Evolutionary conservation across 2,888 invertebrate genomes (phyloP).

Genomic region (Bibio marci): DNA sequence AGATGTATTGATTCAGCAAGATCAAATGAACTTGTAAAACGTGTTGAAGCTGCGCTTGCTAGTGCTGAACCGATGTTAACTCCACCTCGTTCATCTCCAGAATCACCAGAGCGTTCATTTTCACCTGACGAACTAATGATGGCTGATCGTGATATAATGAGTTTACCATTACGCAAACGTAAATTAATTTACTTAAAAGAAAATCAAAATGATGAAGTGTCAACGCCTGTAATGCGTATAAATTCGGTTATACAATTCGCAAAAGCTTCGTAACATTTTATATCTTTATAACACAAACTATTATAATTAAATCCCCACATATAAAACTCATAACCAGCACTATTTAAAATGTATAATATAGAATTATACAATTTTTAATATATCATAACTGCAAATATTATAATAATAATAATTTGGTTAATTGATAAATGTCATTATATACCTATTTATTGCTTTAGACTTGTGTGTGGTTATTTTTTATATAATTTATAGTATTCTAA

Average conservation of each 20-base stretch:
- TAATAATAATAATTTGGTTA: background rate
- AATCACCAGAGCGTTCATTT: constrained; percentile 30
- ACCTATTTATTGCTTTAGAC: background rate
- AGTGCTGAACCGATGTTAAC: constrained; percentile 34
- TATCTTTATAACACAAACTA: too few species aligned
- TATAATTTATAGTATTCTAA: too few species aligned
- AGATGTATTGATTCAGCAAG: constrained; percentile 30
- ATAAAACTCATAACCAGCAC: background rate
- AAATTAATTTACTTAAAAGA: constrained; percentile 59
- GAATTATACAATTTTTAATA: background rate
- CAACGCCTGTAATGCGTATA: constrained; percentile 28
- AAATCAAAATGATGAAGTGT: constrained; percentile 27
- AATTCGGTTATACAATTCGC: constrained; percentile 79
- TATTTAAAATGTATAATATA: too few species aligned
- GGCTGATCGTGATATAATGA: constrained; percentile 39
- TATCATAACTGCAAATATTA: background rate
- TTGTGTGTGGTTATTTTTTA: too few species aligned
- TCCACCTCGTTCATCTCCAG: constrained; percentile 41
- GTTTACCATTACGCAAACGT: constrained; percentile 61
- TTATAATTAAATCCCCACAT: background rate
- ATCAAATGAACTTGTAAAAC: constrained; percentile 32
- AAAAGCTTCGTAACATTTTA: constrained; percentile 37
- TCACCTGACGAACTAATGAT: constrained; percentile 36
- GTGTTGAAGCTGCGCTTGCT: constrained; percentile 45
- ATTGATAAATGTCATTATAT: background rate